Base-by-base conservation (phyloP, 1,140 invertebrate genomes). In the Drosophila carrolli region DNA sequence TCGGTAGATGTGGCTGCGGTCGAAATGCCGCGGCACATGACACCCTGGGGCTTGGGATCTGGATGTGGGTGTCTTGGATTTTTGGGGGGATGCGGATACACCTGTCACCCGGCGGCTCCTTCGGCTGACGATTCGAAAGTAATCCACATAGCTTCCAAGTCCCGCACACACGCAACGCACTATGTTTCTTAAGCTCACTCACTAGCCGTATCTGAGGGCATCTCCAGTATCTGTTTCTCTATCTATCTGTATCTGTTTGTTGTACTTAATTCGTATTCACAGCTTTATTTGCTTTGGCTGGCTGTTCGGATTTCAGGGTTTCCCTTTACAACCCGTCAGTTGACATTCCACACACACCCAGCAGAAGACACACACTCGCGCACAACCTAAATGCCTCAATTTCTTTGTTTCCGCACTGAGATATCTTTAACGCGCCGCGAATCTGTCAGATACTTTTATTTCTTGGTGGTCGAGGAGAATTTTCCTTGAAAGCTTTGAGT, bases 251-350 rank as follows among this genome's bases (percentile, higher is more conserved):
- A 63, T 75, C 57, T 78, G 60, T 74, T 76, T 61, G 75, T 56
- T 81, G 63, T 58, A 44, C 50, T 74, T 71, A 48, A 58, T 78
- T 85, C 55, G 55, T 83, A 66, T 81, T 63, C 68, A 62, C 76
- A 63, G 60, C 55, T 78, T 63, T 59, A 55, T 65, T 76, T 71
- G 68, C 68, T 58, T 71, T 71, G 60, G 78, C 48, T 43, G 67
- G 65, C 54, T 75, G 71, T 89, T 68, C 60, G 66, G 50, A 65
- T 88, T 90, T 89, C 85, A 84, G 76, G 84, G 84, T 84, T 88
- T 90, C 84, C 80, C 80, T 83, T 90, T 90, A 75, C 77, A 90
- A 90, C 79, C 90, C 74, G 86, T 90, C 76, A 70, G 86, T 90
- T 90, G 86, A 72, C 86, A 90, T 90, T 90, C 86, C 86, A 90